Base-by-base conservation (phyloP, 2,113 vertebrate species). In the Pitta sordida region DNA sequence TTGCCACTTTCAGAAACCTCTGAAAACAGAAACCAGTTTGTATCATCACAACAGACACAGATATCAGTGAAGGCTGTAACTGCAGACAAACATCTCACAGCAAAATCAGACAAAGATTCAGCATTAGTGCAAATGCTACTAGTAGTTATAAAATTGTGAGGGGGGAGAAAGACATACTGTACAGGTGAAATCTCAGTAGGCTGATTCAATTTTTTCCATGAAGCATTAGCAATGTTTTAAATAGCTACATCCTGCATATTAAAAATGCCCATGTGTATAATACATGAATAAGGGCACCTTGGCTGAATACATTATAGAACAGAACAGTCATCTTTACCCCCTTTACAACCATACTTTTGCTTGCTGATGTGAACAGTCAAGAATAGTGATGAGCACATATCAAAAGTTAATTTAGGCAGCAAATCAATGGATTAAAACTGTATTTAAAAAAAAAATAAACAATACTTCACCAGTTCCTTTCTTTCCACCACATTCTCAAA, bases 221-320 rank as follows among this genome's bases (percentile, higher is more conserved):
- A 92, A 84, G 91, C 91, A 70, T 88, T 95, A 94, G 79, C 44
- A 60, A 91, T 65, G 48, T 81, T 95, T 96, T 93, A 95, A 95
- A 84, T 90, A 96, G 93, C 87, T 88, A 85, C 87, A 96, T 83
- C 86, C 90, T 85, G 85, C 87, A 93, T 93, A 96, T 96, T 93
- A 83, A 88, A 95, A 96, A 94, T 93, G 59, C 53, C n/a, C 49
- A 51, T 49, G 58, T 95, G 90, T 88, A 76, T 96, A 93, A 92
- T 78, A 76, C 88, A 96, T 96, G 75, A 91, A 93, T 87, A 96
- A 97, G 93, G 94, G 70, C 88, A 95, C 93, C 84, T 95, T 95
- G 93, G 79, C 88, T 96, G 76, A 96, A 96, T 96, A 65, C 83
- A 91, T 96, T 94, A 90, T 86, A 73, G 68, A 94, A 79, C 53